Conservation (phyloP, 1,140 invertebrate genomes). For the Amphibalanus amphitrite region DNA sequence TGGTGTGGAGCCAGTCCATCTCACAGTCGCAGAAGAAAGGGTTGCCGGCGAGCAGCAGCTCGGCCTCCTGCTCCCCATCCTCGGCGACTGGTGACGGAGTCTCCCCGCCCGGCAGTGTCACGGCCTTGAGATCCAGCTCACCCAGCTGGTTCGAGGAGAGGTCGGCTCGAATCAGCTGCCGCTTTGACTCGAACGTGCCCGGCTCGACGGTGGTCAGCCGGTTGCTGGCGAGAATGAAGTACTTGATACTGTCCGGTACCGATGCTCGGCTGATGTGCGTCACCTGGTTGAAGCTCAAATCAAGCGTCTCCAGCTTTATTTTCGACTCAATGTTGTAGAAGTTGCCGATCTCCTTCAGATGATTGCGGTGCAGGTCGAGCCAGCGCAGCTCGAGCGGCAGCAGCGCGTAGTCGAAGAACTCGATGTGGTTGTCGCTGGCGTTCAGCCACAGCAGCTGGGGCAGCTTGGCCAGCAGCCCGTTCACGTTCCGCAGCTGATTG, state of each 20-base stretch:
- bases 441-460: conserved; percentile 70
- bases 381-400: conserved; percentile 64
- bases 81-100: not conserved
- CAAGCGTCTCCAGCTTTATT: conserved; percentile 46
- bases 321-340: conserved; percentile 55
- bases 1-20: conserved; percentile 61
- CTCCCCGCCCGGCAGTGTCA: not conserved
- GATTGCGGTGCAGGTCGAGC: conserved; percentile 78
- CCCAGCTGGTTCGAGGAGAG: conserved; percentile 67
- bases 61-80: conserved; percentile 36
- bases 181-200: conserved; percentile 64
- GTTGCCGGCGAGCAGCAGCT: conserved; percentile 74
- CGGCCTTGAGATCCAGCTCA: conserved; percentile 49
- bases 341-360: conserved; percentile 63
- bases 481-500: conserved; percentile 66
- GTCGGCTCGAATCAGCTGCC: conserved; percentile 61
- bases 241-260: conserved; percentile 55
- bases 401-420: conserved; percentile 76
- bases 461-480: conserved; percentile 63
- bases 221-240: conserved; percentile 66
- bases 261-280: conserved; percentile 40
- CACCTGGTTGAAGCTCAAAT: conserved; percentile 65
- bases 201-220: conserved; percentile 44
- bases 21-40: conserved; percentile 57
- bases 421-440: conserved; percentile 72